Evolutionary conservation across 2,113 vertebrate genomes (phyloP), one percentile per base, ranked within the genome.

Genomic region (Beaufortia kweichowensis): DNA sequence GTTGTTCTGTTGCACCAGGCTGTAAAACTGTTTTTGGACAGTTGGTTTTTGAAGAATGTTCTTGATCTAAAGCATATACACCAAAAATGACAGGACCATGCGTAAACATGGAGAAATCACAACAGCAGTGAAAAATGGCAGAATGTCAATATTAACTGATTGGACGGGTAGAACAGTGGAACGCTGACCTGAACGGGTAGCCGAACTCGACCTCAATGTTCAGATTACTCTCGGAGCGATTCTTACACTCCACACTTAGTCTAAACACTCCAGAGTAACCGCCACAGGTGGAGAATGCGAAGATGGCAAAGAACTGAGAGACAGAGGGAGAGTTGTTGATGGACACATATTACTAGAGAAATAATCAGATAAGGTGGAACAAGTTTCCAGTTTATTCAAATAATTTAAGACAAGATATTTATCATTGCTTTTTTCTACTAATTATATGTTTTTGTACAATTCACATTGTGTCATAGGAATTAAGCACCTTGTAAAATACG

Each of bases 221-320:
- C 67, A 93, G 92, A 86, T 95, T 87, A 72, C 95, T 95, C 66
- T 94, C 90, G 0, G 89, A 89, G 82, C 92, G 93, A 90, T 94
- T 94, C 88, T 92, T 89, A 89, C 95, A 96, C 74, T 95, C 91
- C 85, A 96, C 93, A 6, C 92, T 94, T 89, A 96, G 86, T 83
- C 91, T 92, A 83, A 96, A 94, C 88, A 94, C 91, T 85, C 95
- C 95, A 4, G 88, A 90, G 88, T 96, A 96, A 82, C 94, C 94
- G 82, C 95, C 94, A 62, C 95, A 96, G 71, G 95, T 96, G 6
- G 95, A 94, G 83, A 96, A 96, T 74, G 95, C 95, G 78, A 96
- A 95, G 90, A 96, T 96, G 35, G 94, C 94, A 84, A 96, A 96
- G 82, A 96, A 92, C 95, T 96, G 72, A 65, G 1, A 12, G 15